Percentiles rank a stretch among this genome's conserved stretches.
These are phyloP conservation scores for Psylliodes chrysocephalus DNA, from an alignment of 2,888 invertebrate species.

Conservation along the genomic window DNA sequence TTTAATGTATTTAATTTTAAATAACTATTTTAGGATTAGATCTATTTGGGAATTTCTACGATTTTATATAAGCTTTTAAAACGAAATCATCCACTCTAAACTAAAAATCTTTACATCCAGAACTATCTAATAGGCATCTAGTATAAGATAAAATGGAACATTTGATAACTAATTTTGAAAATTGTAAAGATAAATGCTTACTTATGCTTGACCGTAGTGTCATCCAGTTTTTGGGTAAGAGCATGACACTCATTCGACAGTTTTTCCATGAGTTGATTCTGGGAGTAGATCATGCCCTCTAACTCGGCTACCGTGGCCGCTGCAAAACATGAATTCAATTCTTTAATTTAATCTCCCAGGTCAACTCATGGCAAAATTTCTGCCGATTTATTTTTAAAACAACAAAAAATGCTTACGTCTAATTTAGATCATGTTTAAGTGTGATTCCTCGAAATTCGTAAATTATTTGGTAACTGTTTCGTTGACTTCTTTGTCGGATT, in stretches of 20 bases:
- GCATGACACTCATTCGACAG: conserved; percentile 89
- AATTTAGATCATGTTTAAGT: no score
- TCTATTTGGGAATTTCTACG: no score
- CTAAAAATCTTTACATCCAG: conserved; percentile 1
- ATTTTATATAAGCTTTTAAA: no score
- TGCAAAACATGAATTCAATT: conserved; percentile 66
- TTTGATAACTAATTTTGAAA: neutral
- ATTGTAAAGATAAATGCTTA: conserved; percentile 66
- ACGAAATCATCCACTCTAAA: no score
- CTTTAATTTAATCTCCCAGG: conserved; percentile 45
- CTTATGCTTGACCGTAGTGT: conserved; percentile 89
- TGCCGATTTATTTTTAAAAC: neutral
- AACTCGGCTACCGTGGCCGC: conserved; percentile 90
- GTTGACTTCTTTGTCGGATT: no score
- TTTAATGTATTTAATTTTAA: no score
- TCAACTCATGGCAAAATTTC: conserved; percentile 61
- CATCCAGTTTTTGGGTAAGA: conserved; percentile 90
- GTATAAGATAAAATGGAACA: neutral
- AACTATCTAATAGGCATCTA: neutral
- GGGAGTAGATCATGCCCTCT: conserved; percentile 89
- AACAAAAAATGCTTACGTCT: conserved; percentile 66
- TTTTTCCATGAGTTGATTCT: conserved; percentile 93
- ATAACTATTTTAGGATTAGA: no score
- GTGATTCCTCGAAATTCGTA: no score
- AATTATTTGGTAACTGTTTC: no score